Conservation (phyloP, 37 sponge, comb jelly and placozoan species). For the Axinella damicornis region DNA sequence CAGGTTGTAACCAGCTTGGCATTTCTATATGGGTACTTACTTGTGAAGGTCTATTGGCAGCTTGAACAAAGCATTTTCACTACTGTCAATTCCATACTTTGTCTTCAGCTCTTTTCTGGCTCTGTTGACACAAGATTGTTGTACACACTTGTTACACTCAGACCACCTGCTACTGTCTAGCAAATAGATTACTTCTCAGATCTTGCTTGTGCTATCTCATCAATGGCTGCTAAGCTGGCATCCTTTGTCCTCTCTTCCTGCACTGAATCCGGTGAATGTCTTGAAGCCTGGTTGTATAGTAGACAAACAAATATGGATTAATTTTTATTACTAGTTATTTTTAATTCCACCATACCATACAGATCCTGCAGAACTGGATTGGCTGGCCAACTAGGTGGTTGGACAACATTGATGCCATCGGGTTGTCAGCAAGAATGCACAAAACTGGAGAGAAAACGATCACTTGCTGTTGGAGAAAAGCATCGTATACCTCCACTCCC, state of each 20-base stretch:
- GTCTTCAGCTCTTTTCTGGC: neutral
- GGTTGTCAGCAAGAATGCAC: constrained; percentile 35
- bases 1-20: no score
- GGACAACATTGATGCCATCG: constrained; percentile 19
- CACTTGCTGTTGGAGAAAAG: neutral
- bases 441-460: constrained; percentile 22
- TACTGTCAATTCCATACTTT: constrained; percentile 5
- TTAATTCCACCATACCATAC: constrained; percentile 12
- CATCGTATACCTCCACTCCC: constrained; percentile 34
- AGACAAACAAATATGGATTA: neutral
- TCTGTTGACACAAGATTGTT: neutral
- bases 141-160: neutral
- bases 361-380: constrained; percentile 25
- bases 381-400: constrained; percentile 17
- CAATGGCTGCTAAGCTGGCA: no score
- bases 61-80: constrained; percentile 2
- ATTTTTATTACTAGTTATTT: neutral
- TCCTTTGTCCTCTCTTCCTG: no score
- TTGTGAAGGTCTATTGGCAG: neutral
- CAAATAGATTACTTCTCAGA: neutral
- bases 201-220: neutral
- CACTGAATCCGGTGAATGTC: no score
- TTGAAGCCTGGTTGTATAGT: neutral
- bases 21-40: no score
- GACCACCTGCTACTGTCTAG: neutral